These are phyloP conservation scores for Cercopithecus mitis DNA, from an alignment of 2,797 vertebrate genomes.

Conservation along the genomic window DNA sequence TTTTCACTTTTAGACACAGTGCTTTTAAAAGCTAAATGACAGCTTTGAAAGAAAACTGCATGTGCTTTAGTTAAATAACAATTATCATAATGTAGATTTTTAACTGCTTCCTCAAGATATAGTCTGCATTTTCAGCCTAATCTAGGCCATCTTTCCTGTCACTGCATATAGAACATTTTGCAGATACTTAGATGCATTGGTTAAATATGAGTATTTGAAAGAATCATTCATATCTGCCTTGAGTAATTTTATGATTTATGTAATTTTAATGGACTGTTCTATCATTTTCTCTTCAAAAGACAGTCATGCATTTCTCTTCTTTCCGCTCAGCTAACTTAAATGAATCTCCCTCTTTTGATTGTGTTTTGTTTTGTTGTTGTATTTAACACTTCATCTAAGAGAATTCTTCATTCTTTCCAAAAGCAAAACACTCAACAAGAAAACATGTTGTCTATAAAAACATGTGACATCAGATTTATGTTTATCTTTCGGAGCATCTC, in stretches of 20 bases:
- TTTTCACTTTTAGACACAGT: slow-evolving; percentile 38
- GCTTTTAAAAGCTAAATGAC: slow-evolving; percentile 66
- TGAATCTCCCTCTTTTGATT: slow-evolving; percentile 27
- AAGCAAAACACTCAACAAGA: slow-evolving; percentile 27
- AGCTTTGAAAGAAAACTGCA: slow-evolving; percentile 77
- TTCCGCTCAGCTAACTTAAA: slow-evolving; percentile 18
- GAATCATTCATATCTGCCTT: slow-evolving; percentile 47
- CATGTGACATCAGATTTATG: neutral
- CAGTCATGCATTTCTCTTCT: slow-evolving; percentile 12
- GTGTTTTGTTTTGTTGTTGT: slow-evolving; percentile 20
- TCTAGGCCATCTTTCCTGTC: slow-evolving; percentile 44
- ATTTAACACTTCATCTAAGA: slow-evolving; percentile 34
- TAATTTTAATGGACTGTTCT: slow-evolving; percentile 57
- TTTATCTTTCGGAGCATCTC: neutral
- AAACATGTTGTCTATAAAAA: slow-evolving; percentile 20
- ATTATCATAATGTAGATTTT: slow-evolving; percentile 56
- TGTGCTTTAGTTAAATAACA: slow-evolving; percentile 75
- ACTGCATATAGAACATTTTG: slow-evolving; percentile 30
- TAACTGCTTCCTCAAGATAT: slow-evolving; percentile 53
- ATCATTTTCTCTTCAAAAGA: slow-evolving; percentile 40
- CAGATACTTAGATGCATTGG: slow-evolving; percentile 49
- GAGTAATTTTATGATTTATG: slow-evolving; percentile 34
- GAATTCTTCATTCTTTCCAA: slow-evolving; percentile 50
- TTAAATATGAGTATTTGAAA: slow-evolving; percentile 58
- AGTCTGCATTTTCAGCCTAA: slow-evolving; percentile 30